phyloP scores from a whole-genome alignment of 2,888 invertebrate species.

The Formica aserva region DNA sequence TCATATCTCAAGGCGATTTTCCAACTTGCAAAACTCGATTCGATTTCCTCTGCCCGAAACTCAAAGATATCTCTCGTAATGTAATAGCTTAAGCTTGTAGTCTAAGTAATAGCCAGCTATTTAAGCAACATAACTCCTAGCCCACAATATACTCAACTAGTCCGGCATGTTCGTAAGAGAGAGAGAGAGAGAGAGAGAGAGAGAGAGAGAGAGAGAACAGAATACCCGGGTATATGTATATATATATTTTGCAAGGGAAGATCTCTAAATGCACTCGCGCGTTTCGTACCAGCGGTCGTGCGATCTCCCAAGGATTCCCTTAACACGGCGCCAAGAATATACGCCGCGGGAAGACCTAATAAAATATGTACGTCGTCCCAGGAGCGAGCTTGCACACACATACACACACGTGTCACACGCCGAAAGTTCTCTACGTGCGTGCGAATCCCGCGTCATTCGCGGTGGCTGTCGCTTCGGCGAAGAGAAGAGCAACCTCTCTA shows the following conservation, averaged over 20 bases:
- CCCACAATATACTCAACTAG: conserved; percentile 9
- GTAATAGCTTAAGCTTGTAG: conserved; percentile 18
- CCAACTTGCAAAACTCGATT: conserved; percentile 6
- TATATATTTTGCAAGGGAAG: conserved; percentile 4
- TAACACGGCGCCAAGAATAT: conserved; percentile 21
- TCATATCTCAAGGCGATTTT: conserved; percentile 1
- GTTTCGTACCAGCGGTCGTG: conserved; percentile 20
- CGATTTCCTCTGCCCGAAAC: neutral
- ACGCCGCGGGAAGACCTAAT: conserved; percentile 25
- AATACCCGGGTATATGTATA: neutral
- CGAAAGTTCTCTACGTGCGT: conserved; percentile 17
- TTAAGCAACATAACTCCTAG: conserved; percentile 28
- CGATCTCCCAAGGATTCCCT: conserved; percentile 30
- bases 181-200: neutral
- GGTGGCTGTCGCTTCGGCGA: neutral
- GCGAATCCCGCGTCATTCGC: conserved; percentile 3
- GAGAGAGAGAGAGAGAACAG: neutral
- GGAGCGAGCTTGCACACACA: neutral
- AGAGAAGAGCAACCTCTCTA: conserved; percentile 22
- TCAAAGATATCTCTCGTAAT: neutral
- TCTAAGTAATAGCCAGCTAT: conserved; percentile 31
- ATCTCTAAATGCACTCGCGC: conserved; percentile 42
- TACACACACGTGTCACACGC: conserved; percentile 12
- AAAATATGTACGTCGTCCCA: conserved; percentile 42
- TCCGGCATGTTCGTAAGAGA: conserved; percentile 18